Conservation (phyloP, 2,888 invertebrate species). For the Nemurella pictetii region DNA sequence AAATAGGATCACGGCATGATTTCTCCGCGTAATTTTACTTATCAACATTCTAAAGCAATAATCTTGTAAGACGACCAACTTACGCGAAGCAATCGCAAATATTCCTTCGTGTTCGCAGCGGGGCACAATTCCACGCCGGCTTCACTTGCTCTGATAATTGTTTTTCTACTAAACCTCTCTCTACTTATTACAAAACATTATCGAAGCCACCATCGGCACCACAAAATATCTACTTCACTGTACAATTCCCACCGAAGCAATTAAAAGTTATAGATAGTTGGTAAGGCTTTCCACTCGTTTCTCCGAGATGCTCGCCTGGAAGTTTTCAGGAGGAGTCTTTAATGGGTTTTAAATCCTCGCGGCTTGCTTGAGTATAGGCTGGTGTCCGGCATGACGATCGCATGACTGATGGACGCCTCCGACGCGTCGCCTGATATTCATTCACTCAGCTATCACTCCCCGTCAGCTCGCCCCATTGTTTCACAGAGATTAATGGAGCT, state of each 20-base stretch:
- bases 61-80: neutral
- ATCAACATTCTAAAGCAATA: neutral
- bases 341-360: neutral
- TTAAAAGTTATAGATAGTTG: too few species aligned
- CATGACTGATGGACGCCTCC: neutral
- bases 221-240: neutral
- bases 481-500: conserved; percentile 1
- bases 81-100: neutral
- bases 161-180: neutral
- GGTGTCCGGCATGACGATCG: neutral
- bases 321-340: neutral
- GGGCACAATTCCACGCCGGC: neutral
- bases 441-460: conserved; percentile 6
- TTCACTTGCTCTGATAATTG: neutral
- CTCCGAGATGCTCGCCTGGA: too few species aligned
- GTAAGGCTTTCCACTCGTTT: too few species aligned
- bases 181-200: neutral
- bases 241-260: too few species aligned
- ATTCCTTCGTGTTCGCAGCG: neutral
- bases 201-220: neutral
- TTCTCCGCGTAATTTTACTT: neutral
- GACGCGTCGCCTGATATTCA: neutral
- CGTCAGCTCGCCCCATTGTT: neutral
- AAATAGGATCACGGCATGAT: neutral
- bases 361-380: neutral